Evolutionary conservation across 2,888 invertebrate species (phyloP), one percentile per base, ranked within the genome.

Genomic region (Pomacea canaliculata): DNA sequence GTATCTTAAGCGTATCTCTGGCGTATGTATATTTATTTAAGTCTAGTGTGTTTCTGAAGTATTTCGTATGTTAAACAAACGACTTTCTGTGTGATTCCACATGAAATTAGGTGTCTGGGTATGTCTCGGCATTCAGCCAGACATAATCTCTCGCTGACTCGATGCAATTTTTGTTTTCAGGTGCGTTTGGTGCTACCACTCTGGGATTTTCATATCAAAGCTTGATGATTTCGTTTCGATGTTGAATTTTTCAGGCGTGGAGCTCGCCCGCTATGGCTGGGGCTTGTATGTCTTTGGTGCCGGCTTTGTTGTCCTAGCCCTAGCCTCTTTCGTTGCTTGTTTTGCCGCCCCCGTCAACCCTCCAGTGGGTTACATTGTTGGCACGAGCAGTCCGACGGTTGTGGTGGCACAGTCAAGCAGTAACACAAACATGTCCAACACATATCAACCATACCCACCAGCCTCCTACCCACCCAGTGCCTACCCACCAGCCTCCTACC

Each of bases 281-380:
- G 76, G 74, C 10, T 75, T 79, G 66, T 74, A 62, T 66, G 48
- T 77, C 60, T 77, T 68, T 63, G 63, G 59, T 66, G 71, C 19
- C 23, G 79, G 79, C 8, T n/a, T 59, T 13, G 69, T 23, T 16
- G 12, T 79, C 18, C 51, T 75, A 13, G 68, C 51, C 13, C 27
- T 77, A 12, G 70, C 60, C 16, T 74, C 79, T 59, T 70, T 79
- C 49, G n/a, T 77, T 16, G 71, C 71, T 49, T 79, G 79, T 74
- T 75, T 74, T 48, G 76, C 76, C 16, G 12, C 79, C 10, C 79
- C 79, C 12, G 56, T 70, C n/a, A 77, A 75, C 51, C 79, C 71
- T 16, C 7, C 76, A 3, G 18, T 19, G 1, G 73, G 66, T 37
- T 63, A 63, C 63, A 19, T 63, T 23, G 7, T 9, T 19, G 37